Evolutionary conservation across 2,888 invertebrate genomes (phyloP), one percentile per base, ranked within the genome.

Genomic region (Thumatha senex): DNA sequence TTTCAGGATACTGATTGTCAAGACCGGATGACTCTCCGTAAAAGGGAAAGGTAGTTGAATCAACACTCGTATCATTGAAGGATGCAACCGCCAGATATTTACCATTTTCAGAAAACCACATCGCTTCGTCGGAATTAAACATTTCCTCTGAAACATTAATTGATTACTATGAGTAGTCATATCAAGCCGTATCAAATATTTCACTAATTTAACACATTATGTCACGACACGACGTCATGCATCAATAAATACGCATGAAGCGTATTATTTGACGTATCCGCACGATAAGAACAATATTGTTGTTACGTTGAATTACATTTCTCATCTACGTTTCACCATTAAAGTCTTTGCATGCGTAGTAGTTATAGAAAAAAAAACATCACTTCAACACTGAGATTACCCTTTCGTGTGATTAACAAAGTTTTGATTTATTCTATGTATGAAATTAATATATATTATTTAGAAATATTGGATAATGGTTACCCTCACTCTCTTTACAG

Each of bases 91-190:
- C 95, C 34, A 98, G 76, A 56, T 93, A 92, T 3, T 85, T 88
- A 10, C 95, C 95, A 63, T 93, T 92, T 0, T 94, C 92, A 0
- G 96, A 96, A 90, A 96, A 95, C 97, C 97, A 97, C 62, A 96
- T 70, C 0, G 97, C 97, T 61, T 93, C 93, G 43, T 94, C 94
- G 7, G 93, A 91, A 46, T 92, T 92, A 46, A 97, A 86, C 10
- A 97, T 94, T 83, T 97, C 97, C 93, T 97, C 97, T 96, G 89
- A 40, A 52, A 52, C 30, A 9, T 46, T 11, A 41, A 40, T 31
- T 7, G 11, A 31, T 24, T 5, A 24, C 18, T 5, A 5, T 24
- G 18, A 24, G 5, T 4, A 24, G 18, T 5, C 2, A 24, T 24
- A 24, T 24, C 2, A 24, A 24, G n/a, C n/a, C n/a, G 29, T 11